Base-by-base conservation (phyloP, 2,113 vertebrate species). In the Cynopterus brachyotis region DNA sequence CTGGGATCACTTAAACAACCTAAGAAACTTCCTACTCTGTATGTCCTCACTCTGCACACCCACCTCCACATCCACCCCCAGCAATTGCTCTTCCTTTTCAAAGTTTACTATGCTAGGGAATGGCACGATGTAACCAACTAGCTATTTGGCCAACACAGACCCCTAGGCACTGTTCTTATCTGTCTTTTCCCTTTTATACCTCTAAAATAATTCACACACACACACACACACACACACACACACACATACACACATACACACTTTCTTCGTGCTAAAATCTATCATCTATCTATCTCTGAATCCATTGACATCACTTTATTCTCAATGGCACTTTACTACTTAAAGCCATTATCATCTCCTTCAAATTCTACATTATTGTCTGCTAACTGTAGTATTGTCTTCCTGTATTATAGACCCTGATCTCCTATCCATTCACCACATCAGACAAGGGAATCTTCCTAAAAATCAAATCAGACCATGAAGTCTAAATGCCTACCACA, bases 71-170 rank as follows among this genome's bases (percentile, higher is more conserved):
- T 12, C 4, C 6, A 8, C 9, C 11, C 26, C 11, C 28, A 12
- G 15, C 9, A 37, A 20, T 11, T 32, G 13, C 3, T 37, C 13
- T 79, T 86, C 28, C 47, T 60, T 91, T 82, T 80, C 15, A 37
- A 89, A 47, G 15, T 40, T 16, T 75, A 16, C 40, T 73, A 12
- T 82, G 1, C 13, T 28, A 13, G 40, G 1, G 12, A 32, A 62
- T n/a, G n/a, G 17, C 19, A 26, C 7, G 24, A 60, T 0, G 10
- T 5, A 73, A 9, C 8, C 4, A 17, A 13, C 2, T 19, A 42
- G 9, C 59, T 22, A 81, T 30, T 66, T 80, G 35, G 13, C 20
- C 24, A 67, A 50, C 15, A 26, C 0, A 30, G 5, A 70, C 6
- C 3, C n/a, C 6, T n/a, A 13, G 35, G 8, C 3, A 15, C 15